Conservation (phyloP, 2,113 vertebrate species). For the Danionella cerebrum region DNA sequence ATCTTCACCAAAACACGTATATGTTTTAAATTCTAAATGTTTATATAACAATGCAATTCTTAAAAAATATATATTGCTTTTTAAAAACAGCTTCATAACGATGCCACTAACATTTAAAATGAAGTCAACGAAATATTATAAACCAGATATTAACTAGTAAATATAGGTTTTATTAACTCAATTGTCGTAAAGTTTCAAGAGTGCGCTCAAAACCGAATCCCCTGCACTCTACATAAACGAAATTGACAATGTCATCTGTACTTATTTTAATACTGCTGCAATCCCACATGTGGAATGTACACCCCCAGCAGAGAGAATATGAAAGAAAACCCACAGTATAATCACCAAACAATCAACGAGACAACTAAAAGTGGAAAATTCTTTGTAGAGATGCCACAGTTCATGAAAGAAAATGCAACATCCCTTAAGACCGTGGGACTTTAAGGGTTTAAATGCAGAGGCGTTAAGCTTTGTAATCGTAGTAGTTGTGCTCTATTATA, state of each 20-base stretch:
- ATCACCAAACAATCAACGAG: constrained; percentile 43
- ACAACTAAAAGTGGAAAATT: constrained; percentile 44
- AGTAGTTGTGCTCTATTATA: neutral
- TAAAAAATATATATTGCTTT: too few relatives aligned
- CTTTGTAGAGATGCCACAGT: constrained; percentile 48
- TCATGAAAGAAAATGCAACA: neutral
- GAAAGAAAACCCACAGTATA: constrained; percentile 28
- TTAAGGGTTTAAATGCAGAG: neutral
- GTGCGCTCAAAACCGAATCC: too few relatives aligned
- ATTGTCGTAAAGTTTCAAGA: too few relatives aligned
- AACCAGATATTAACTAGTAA: too few relatives aligned
- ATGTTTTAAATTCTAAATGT: too few relatives aligned
- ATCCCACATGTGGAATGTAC: neutral
- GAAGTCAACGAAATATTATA: too few relatives aligned
- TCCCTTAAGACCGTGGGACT: neutral
- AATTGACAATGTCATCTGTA: neutral
- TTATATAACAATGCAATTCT: too few relatives aligned
- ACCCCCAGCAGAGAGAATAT: neutral
- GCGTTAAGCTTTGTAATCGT: neutral
- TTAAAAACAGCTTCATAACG: too few relatives aligned
- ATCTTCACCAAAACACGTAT: too few relatives aligned
- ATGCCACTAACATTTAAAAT: too few relatives aligned
- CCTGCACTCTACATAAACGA: neutral
- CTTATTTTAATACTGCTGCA: neutral
- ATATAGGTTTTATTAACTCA: too few relatives aligned